These are phyloP conservation scores for Pseudomyrmex sp. DNA, from an alignment of 1,140 invertebrate genomes.

Conservation along the genomic window DNA sequence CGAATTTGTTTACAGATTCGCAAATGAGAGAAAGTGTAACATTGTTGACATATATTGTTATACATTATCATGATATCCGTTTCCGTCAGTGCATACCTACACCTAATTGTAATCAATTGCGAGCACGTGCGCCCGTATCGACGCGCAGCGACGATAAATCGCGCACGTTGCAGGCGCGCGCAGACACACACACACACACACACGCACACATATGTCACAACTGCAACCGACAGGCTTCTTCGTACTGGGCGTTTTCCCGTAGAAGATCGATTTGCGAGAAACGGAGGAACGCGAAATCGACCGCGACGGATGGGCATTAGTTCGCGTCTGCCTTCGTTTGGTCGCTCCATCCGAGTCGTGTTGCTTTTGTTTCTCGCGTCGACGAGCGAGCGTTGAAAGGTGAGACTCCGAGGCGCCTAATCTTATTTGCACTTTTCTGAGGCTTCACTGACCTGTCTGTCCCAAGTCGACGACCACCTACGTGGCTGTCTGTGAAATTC, in stretches of 20 bases:
- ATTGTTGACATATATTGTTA: background rate
- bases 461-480: slow-evolving; percentile 33
- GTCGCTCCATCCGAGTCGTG: background rate
- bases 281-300: slow-evolving; percentile 6
- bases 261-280: slow-evolving; percentile 57
- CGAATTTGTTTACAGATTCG: background rate
- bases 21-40: background rate
- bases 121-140: slow-evolving; percentile 5
- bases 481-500: slow-evolving; percentile 32
- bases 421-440: slow-evolving; percentile 76
- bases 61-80: slow-evolving; percentile 9
- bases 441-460: slow-evolving; percentile 62
- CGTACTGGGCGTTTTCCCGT: slow-evolving; percentile 16
- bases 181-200: no score
- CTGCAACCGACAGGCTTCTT: slow-evolving; percentile 11
- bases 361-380: slow-evolving; percentile 57
- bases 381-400: slow-evolving; percentile 48
- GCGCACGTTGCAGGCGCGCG: slow-evolving; percentile 12
- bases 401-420: slow-evolving; percentile 66
- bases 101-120: background rate
- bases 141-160: slow-evolving; percentile 54
- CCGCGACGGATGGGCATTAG: slow-evolving; percentile 50
- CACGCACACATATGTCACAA: background rate
- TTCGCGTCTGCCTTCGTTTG: slow-evolving; percentile 17
- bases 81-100: background rate